Percentiles rank a stretch among this genome's conserved stretches.
phyloP scores from a whole-genome alignment of 1,140 invertebrate species.

The Ridgeia piscesae region DNA sequence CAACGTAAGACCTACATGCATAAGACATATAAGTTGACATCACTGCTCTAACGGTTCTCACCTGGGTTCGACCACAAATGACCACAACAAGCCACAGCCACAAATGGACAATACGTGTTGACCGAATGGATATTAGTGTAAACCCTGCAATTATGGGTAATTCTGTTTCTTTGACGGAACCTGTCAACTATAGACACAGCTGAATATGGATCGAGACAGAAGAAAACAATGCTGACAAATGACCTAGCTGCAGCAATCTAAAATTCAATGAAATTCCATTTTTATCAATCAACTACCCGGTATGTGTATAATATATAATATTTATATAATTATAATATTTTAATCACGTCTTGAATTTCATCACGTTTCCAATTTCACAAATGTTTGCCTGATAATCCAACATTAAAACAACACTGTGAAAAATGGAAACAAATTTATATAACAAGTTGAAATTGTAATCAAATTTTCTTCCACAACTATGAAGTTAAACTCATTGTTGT shows the following conservation, averaged over 20 bases:
- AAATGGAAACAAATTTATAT: too few relatives aligned
- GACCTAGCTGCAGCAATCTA: neutral
- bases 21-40: too few relatives aligned
- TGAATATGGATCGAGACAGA: neutral
- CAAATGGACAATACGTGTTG: neutral
- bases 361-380: neutral
- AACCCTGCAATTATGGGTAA: neutral
- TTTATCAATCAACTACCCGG: too few relatives aligned
- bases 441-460: too few relatives aligned
- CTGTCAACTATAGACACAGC: neutral
- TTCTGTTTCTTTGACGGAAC: neutral
- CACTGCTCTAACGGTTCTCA: neutral
- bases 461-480: too few relatives aligned
- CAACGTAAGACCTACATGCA: too few relatives aligned
- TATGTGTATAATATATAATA: too few relatives aligned
- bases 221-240: neutral
- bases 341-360: neutral
- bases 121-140: neutral
- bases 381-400: neutral
- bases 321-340: too few relatives aligned
- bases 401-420: too few relatives aligned
- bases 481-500: too few relatives aligned
- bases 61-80: neutral
- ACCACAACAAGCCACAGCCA: neutral
- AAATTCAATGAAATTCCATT: neutral